A percentile compares a stretch with the other conserved stretches of the same genome.
Evolutionary conservation across 1,140 invertebrate genomes (phyloP).

Genomic region (Polyergus mexicanus): DNA sequence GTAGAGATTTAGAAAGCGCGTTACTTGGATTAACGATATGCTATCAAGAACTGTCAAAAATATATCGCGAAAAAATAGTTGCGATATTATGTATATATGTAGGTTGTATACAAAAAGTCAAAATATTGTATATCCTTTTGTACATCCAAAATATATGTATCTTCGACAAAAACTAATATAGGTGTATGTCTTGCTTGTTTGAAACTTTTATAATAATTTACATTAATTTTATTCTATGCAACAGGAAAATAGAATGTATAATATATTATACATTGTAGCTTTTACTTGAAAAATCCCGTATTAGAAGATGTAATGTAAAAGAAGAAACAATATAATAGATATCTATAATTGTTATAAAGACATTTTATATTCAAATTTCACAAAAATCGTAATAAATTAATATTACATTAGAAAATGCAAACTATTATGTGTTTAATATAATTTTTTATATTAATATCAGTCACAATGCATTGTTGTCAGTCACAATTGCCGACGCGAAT

Average conservation of each 20-base stretch:
- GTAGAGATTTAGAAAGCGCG: constrained; percentile 56
- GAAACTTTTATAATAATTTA: constrained; percentile 6
- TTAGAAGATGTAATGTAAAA: not conserved
- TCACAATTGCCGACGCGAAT: constrained; percentile 12
- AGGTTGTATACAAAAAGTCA: constrained; percentile 46
- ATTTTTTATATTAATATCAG: constrained; percentile 26
- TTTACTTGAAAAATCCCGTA: not conserved
- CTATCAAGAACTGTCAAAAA: not conserved
- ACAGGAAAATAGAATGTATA: constrained; percentile 1
- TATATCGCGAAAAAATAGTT: constrained; percentile 53
- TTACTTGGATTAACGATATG: constrained; percentile 5
- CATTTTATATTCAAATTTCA: not conserved
- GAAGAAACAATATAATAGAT: constrained; percentile 9
- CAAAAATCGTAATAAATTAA: not conserved
- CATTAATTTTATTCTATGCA: not conserved
- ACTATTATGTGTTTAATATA: not conserved
- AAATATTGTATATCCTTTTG: constrained; percentile 18
- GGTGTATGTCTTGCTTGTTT: not conserved
- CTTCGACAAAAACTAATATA: not conserved
- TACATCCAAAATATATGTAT: constrained; percentile 1
- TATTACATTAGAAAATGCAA: constrained; percentile 1
- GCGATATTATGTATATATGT: constrained; percentile 34
- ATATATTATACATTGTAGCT: not conserved
- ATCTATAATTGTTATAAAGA: not conserved
- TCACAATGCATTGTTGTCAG: constrained; percentile 27